Conservation (phyloP, 2,113 vertebrate genomes). For the Sisor rabdophorus region DNA sequence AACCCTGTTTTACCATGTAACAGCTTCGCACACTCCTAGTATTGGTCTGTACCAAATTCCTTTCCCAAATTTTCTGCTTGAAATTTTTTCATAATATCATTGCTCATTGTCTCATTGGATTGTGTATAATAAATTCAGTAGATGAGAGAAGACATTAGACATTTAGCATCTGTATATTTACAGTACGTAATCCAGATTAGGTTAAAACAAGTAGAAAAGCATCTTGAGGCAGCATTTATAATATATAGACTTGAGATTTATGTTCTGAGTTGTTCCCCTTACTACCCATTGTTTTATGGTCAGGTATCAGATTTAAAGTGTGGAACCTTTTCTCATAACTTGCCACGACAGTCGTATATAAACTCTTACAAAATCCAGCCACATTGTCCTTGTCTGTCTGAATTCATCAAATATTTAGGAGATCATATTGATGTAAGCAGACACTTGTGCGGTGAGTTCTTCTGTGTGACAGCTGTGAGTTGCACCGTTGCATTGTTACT, state of each 20-base stretch:
- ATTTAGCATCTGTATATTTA: too few relatives aligned
- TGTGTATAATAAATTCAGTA: too few relatives aligned
- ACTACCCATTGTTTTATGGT: not conserved
- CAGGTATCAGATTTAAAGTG: not conserved
- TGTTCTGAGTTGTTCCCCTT: not conserved
- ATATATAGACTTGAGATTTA: not conserved
- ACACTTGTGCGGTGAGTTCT: not conserved
- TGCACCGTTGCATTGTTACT: not conserved
- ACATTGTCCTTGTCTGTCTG: not conserved
- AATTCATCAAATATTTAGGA: not conserved
- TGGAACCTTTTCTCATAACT: not conserved
- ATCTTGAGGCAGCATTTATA: not conserved
- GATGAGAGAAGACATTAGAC: too few relatives aligned
- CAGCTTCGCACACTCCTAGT: not conserved
- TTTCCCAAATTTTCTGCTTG: not conserved
- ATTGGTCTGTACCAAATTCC: not conserved
- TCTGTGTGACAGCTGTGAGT: slow-evolving; percentile 8
- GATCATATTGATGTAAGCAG: not conserved
- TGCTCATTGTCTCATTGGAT: too few relatives aligned
- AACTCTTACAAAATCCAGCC: not conserved
- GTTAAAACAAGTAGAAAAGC: not conserved
- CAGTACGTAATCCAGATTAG: too few relatives aligned
- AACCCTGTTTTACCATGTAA: too few relatives aligned
- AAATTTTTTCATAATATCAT: not conserved
- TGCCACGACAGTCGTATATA: not conserved